A percentile compares a stretch with the other conserved stretches of the same genome.
These are phyloP conservation scores for Rhinella marina DNA, from an alignment of 2,797 vertebrate species.

Conservation along the genomic window DNA sequence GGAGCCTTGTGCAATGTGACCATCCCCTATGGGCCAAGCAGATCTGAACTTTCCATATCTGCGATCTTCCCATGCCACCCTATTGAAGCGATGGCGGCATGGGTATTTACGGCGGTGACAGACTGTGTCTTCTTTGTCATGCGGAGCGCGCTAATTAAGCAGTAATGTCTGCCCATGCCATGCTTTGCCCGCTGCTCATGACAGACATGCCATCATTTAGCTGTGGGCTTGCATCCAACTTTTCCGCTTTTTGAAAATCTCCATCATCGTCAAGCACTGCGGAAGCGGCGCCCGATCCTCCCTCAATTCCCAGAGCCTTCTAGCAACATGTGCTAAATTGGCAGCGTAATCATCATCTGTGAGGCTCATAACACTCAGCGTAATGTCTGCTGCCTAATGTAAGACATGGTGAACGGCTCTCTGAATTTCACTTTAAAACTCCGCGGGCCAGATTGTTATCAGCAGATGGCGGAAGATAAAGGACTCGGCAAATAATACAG, in stretches of 20 bases:
- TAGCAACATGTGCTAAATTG: conserved; percentile 51
- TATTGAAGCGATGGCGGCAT: not conserved
- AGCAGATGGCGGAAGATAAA: conserved; percentile 32
- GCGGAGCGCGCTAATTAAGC: conserved; percentile 54
- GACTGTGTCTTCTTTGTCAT: conserved; percentile 40
- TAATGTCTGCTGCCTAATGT: conserved; percentile 27
- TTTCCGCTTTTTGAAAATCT: conserved; percentile 17
- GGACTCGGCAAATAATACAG: not conserved
- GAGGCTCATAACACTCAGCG: conserved; percentile 26
- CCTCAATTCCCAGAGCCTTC: conserved; percentile 12
- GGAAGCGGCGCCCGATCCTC: conserved; percentile 1
- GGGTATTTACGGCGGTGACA: conserved; percentile 35
- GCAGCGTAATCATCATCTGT: conserved; percentile 1
- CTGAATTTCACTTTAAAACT: not conserved
- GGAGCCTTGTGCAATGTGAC: too few relatives aligned
- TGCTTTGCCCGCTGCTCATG: conserved; percentile 39
- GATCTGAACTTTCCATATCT: not conserved
- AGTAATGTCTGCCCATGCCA: conserved; percentile 47
- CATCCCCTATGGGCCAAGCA: too few relatives aligned
- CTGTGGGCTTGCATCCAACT: conserved; percentile 39
- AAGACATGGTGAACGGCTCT: conserved; percentile 12
- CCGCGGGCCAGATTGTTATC: conserved; percentile 3
- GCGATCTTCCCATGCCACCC: conserved; percentile 2
- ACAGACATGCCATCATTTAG: conserved; percentile 56
- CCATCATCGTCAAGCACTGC: conserved; percentile 33